These are phyloP conservation scores for Pantherophis alleghaniensis DNA, from an alignment of 2,797 vertebrate genomes.

Conservation along the genomic window DNA sequence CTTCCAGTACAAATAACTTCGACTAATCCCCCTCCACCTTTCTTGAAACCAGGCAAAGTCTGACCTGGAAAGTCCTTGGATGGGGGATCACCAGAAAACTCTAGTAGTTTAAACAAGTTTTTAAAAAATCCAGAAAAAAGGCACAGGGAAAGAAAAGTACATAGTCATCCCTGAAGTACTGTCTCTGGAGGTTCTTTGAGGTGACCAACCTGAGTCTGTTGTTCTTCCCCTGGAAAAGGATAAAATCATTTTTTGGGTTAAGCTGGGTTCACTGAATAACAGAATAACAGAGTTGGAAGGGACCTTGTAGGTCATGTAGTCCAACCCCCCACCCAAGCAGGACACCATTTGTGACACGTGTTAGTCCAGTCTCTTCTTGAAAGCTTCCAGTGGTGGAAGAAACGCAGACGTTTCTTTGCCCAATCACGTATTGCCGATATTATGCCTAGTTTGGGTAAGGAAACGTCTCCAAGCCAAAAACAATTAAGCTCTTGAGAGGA, in stretches of 20 bases:
- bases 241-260: neutral
- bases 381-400: too few species aligned
- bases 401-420: neutral
- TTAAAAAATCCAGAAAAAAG: neutral
- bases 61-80: neutral
- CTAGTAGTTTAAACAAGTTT: neutral
- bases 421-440: neutral
- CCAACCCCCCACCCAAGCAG: too few species aligned
- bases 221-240: neutral
- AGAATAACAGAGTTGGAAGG: too few species aligned
- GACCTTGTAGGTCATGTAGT: too few species aligned
- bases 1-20: neutral
- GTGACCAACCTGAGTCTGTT: neutral
- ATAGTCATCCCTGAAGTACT: accelerated
- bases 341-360: too few species aligned
- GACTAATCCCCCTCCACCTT: neutral
- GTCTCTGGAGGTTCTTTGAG: neutral
- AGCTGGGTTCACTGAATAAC: neutral
- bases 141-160: neutral
- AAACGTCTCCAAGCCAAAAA: neutral
- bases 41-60: neutral
- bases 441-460: neutral
- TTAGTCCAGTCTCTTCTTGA: too few species aligned
- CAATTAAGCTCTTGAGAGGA: neutral
- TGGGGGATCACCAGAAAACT: neutral